phyloP scores from a whole-genome alignment of 2,888 invertebrate genomes.

The Callinectes sapidus region DNA sequence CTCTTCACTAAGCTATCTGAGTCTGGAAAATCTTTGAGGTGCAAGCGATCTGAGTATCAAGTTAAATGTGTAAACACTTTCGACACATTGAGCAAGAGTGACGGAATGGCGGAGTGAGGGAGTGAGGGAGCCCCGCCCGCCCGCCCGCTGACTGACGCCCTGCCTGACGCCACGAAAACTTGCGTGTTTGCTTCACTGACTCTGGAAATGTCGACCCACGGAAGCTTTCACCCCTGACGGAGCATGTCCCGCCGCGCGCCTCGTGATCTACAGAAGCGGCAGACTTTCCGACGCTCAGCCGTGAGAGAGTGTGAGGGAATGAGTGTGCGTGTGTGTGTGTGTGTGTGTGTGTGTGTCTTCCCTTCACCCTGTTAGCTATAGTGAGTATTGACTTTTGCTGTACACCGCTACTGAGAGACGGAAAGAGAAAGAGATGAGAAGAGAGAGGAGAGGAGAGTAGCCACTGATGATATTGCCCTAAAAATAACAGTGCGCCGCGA shows the following conservation, averaged over 20 bases:
- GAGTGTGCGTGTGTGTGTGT: background rate
- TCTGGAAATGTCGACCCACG: background rate
- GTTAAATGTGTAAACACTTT: background rate
- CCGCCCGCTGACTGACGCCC: background rate
- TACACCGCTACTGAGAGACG: background rate
- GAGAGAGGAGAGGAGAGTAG: background rate
- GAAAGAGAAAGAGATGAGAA: background rate
- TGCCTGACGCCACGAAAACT: background rate
- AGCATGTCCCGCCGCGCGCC: constrained; percentile 7
- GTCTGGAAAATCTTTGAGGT: background rate
- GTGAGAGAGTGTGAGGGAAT: background rate
- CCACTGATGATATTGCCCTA: background rate
- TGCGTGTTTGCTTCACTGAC: background rate
- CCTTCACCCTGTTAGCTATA: background rate
- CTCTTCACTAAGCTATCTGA: too few relatives aligned
- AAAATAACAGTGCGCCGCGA: background rate
- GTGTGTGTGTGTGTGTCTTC: background rate
- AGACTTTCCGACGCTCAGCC: background rate
- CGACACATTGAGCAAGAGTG: background rate
- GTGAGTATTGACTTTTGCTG: background rate
- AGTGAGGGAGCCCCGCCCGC: background rate
- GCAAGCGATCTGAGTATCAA: background rate
- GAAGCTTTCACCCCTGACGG: constrained; percentile 23
- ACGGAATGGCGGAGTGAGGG: too few relatives aligned
- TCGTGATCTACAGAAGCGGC: background rate